phyloP scores from a whole-genome alignment of 53 echinoderm and acorn worm genomes.

The Echinarachnius parma region DNA sequence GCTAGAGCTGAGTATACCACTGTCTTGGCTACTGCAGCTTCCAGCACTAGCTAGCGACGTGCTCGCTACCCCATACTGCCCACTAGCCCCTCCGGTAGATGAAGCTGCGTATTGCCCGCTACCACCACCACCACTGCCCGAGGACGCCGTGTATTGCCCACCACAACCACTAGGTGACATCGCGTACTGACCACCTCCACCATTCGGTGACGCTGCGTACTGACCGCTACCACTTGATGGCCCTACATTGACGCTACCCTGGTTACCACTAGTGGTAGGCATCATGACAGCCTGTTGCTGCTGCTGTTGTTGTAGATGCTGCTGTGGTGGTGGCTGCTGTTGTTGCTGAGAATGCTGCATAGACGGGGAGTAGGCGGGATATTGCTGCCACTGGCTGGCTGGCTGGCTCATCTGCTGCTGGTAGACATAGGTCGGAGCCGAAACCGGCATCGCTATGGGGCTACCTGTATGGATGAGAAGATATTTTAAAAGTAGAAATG shows the following conservation, averaged over 20 bases:
- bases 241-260: not conserved
- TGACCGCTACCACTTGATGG: conserved; percentile 15
- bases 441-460: conserved; percentile 1
- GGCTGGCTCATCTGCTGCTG: not conserved
- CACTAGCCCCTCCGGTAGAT: conserved; percentile 3
- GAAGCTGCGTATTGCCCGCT: no score
- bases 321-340: conserved; percentile 19
- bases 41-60: no score
- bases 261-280: not conserved
- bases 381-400: not conserved
- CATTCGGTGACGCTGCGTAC: conserved; percentile 5
- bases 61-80: conserved; percentile 14
- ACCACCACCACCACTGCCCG: not conserved
- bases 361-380: no score
- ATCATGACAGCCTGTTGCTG: conserved; percentile 11
- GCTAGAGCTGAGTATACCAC: conserved; percentile 29
- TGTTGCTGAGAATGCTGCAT: no score
- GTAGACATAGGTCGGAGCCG: not conserved
- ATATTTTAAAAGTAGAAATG: no score
- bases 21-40: conserved; percentile 41
- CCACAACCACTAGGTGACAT: no score
- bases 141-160: not conserved
- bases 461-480: not conserved
- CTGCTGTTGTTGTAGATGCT: not conserved
- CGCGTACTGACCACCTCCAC: no score